phyloP scores from a whole-genome alignment of 2,797 vertebrate genomes.

The Malurus splendens region DNA sequence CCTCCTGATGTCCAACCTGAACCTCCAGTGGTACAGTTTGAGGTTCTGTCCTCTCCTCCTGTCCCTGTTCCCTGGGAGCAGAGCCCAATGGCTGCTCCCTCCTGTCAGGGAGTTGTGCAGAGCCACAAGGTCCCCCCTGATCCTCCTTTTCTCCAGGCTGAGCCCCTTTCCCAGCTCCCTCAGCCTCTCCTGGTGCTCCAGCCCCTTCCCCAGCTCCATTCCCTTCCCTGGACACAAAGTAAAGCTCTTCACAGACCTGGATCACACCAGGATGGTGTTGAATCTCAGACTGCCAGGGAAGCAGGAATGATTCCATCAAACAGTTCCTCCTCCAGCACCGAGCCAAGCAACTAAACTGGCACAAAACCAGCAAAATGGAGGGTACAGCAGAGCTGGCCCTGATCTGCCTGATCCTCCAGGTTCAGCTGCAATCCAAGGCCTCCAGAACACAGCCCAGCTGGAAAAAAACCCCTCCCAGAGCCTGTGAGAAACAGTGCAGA shows the following conservation, averaged over 20 bases:
- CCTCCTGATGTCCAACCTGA: neutral
- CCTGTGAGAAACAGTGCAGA: conserved; percentile 24
- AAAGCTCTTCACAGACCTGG: neutral
- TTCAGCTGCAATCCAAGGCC: conserved; percentile 9
- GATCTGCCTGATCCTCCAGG: neutral
- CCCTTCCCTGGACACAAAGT: neutral
- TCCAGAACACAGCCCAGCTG: neutral
- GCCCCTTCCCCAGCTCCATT: rapidly evolving
- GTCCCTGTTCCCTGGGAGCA: neutral
- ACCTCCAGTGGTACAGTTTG: rapidly evolving
- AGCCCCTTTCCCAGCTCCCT: neutral
- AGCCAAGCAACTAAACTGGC: neutral
- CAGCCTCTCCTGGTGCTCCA: rapidly evolving
- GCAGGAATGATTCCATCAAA: neutral
- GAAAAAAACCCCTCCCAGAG: neutral
- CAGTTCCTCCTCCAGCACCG: rapidly evolving
- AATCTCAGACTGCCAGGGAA: neutral
- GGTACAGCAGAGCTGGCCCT: neutral
- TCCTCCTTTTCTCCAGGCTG: neutral
- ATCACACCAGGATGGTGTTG: neutral
- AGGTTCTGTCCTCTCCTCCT: rapidly evolving
- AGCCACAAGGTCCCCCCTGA: too few relatives aligned
- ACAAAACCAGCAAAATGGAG: neutral
- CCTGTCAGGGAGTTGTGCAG: too few relatives aligned
- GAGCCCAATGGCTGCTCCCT: too few relatives aligned